phyloP scores from a whole-genome alignment of 2,113 vertebrate genomes.

The Centropus bengalensis region DNA sequence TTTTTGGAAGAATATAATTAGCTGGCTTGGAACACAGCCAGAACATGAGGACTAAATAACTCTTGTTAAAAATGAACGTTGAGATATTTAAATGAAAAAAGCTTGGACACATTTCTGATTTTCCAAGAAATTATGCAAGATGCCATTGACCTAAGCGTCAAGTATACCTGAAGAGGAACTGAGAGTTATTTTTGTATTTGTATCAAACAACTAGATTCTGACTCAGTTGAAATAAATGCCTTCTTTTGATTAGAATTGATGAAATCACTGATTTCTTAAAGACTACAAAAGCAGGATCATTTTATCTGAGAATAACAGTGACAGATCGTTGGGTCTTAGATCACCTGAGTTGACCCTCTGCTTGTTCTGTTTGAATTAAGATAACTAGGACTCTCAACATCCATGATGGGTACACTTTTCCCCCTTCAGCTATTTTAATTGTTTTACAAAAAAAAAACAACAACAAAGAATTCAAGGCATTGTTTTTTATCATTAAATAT shows the following conservation, averaged over 20 bases:
- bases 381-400: not conserved
- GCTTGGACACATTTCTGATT: not conserved
- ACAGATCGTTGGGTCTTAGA: not conserved
- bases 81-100: not conserved
- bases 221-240: not conserved
- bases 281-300: not conserved
- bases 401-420: not conserved
- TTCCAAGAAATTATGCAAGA: not conserved
- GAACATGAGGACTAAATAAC: not conserved
- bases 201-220: not conserved
- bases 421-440: not conserved
- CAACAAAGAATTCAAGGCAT: not conserved
- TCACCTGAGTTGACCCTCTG: not conserved
- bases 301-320: not conserved
- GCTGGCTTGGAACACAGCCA: not conserved
- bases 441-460: not conserved
- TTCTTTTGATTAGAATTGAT: not conserved
- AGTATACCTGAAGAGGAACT: not conserved
- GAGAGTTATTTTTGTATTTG: not conserved
- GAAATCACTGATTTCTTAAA: not conserved
- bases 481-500: not conserved
- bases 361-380: not conserved
- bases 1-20: conserved; percentile 14
- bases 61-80: not conserved
- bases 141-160: not conserved